Evolutionary conservation across 64 coral and sea anemone species (phyloP).

Genomic region (Hydrozoanthus tunicans): DNA sequence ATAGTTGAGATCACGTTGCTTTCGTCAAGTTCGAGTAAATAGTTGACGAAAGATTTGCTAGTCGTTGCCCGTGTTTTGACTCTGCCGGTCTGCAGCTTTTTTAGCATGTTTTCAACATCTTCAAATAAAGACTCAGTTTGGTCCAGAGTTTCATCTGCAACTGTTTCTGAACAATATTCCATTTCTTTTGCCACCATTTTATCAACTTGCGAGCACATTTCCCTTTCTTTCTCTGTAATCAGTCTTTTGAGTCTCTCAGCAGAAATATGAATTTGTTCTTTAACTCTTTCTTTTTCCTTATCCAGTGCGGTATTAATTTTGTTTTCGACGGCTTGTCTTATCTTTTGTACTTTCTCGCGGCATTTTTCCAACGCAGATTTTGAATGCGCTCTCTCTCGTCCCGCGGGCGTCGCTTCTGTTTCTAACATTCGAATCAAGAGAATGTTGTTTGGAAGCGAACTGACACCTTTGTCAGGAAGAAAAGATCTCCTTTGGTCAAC

Average conservation of each 20-base stretch:
- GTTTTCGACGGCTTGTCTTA: slow-evolving; percentile 40
- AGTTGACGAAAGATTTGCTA: slow-evolving; percentile 23
- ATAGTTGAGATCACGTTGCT: slow-evolving; percentile 3
- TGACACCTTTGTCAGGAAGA: not conserved
- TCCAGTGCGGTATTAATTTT: slow-evolving; percentile 18
- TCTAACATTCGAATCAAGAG: slow-evolving; percentile 25
- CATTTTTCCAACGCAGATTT: slow-evolving; percentile 8
- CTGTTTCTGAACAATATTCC: slow-evolving; percentile 5
- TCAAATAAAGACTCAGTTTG: slow-evolving; percentile 20
- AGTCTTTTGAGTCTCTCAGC: slow-evolving; percentile 1
- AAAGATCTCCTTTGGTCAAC: slow-evolving; percentile 24
- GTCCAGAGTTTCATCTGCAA: slow-evolving; percentile 20
- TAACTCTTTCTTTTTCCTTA: slow-evolving; percentile 26
- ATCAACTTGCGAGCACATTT: not conserved
- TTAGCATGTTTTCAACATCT: slow-evolving; percentile 32
- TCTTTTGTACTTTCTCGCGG: slow-evolving; percentile 19
- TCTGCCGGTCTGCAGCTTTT: slow-evolving; percentile 8
- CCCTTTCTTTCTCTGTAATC: slow-evolving; percentile 26
- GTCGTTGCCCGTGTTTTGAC: not conserved
- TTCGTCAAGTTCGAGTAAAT: slow-evolving; percentile 23
- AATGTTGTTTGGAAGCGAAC: not conserved
- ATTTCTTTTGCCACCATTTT: slow-evolving; percentile 23
- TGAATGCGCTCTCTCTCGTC: not conserved
- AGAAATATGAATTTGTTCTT: slow-evolving; percentile 32
- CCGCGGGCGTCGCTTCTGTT: not conserved